A percentile compares a stretch with the other conserved stretches of the same genome.
phyloP scores from a whole-genome alignment of 2,113 vertebrate genomes.

The Rattus norvegicus region GRCr8 NC_086020.1:24497001-24497500 shows the following conservation, averaged over 20 bases:
- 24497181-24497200: neutral
- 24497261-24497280: neutral
- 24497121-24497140: neutral
- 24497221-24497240: neutral
- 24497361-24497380: neutral
- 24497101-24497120: neutral
- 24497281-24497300: neutral
- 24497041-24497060: neutral
- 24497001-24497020: neutral
- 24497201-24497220: neutral
- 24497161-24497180: neutral
- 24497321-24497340: neutral
- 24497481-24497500: slow-evolving; percentile 23
- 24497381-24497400: neutral
- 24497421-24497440: neutral
- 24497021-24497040: neutral
- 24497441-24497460: slow-evolving; percentile 15
- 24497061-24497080: neutral
- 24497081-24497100: neutral
- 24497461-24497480: neutral
- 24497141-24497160: neutral
- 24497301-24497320: neutral
- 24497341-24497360: neutral
- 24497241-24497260: neutral
- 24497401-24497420: neutral